phyloP scores from a whole-genome alignment of 2,797 vertebrate genomes.

The Thripadectes ignobilis region DNA sequence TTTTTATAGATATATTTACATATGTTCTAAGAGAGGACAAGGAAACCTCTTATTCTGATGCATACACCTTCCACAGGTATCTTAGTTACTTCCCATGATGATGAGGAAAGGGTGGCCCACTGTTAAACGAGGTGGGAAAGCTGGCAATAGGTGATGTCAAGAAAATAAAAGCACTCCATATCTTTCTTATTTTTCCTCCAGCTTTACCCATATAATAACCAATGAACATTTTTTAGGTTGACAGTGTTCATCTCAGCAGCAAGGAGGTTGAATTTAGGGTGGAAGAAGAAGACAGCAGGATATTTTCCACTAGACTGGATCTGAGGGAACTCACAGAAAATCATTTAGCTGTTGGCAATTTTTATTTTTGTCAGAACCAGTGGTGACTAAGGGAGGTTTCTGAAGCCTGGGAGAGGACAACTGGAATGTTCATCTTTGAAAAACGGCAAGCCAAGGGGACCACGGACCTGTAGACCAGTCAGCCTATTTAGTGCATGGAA shows the following conservation, averaged over 20 bases:
- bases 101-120: background rate
- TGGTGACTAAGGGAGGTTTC: background rate
- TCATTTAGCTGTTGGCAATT: background rate
- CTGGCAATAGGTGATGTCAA: background rate
- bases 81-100: background rate
- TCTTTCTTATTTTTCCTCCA: background rate
- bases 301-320: background rate
- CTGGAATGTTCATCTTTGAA: background rate
- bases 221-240: background rate
- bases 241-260: background rate
- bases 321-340: background rate
- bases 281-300: background rate
- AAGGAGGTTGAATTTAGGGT: background rate
- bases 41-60: background rate
- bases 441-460: background rate
- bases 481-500: background rate
- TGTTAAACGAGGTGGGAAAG: background rate
- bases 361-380: background rate
- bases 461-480: background rate
- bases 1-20: background rate
- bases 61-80: background rate
- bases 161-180: background rate
- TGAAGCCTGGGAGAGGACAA: background rate
- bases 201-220: background rate
- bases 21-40: background rate